Evolutionary conservation across 2,888 invertebrate genomes (phyloP), one percentile per base, ranked within the genome.

Genomic region (Augiades crinisus): DNA sequence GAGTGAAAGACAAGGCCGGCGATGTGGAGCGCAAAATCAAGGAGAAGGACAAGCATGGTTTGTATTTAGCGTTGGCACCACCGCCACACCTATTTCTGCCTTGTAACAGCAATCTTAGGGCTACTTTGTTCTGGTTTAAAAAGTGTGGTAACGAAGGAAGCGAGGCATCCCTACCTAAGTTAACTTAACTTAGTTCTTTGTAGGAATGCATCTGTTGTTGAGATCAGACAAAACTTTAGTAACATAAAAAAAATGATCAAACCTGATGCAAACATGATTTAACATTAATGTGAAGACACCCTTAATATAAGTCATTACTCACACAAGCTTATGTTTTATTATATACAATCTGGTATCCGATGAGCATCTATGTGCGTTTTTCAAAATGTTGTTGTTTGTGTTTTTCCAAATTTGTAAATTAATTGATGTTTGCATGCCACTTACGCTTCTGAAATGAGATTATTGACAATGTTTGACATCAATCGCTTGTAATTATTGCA

Each of bases 1-100:
- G 97, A 73, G 97, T 98, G 61, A 99, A 98, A 92, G 98, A 98
- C 90, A 98, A 96, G 82, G 97, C 97, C 0, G 96, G 96, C 54
- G 96, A 97, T 86, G 94, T 97, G 94, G 97, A 97, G 81, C 92
- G 96, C 74, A 95, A 95, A 59, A 92, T 97, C 59, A 97, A 97
- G 87, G 97, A 97, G 75, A 97, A 97, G 91, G 97, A 97, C 79
- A 96, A 96, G 79, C 97, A 97, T 82, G 97, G 97, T 93, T 71
- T 78, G 90, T 78, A 73, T 65, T 16, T 27, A 22, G 5, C 3
- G 6, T 6, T 22, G 6, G 22, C 5, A n/a, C n/a, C n/a, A n/a
- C n/a, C n/a, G n/a, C n/a, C n/a, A n/a, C n/a, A n/a, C n/a, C n/a
- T n/a, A n/a, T n/a, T n/a, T n/a, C n/a, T n/a, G n/a, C n/a, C n/a